Evolutionary conservation across 1,140 invertebrate genomes (phyloP).

Genomic region (Musca vetustissima): DNA sequence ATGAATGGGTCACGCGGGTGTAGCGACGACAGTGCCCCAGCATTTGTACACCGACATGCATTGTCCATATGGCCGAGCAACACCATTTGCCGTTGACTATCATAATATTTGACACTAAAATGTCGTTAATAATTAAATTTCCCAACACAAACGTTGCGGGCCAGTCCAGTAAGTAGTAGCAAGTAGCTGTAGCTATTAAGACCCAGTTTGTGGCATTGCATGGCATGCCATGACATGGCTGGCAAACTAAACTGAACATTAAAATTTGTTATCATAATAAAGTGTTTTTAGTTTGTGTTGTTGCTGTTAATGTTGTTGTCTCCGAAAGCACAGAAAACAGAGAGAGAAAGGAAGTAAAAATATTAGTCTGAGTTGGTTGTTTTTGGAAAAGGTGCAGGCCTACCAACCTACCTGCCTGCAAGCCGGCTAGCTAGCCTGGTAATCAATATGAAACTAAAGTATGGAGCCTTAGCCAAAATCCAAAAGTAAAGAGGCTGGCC

Average conservation of each 20-base stretch:
- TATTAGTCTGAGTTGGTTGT: not conserved
- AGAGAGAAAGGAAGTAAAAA: not conserved
- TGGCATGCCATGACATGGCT: conserved; percentile 30
- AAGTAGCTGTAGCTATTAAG: not conserved
- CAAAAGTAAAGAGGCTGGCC: not conserved
- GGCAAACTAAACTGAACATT: conserved; percentile 13
- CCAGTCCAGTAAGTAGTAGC: not conserved
- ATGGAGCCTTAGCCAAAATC: too few relatives aligned
- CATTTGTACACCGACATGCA: too few relatives aligned
- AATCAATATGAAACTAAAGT: too few relatives aligned
- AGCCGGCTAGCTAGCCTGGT: not conserved
- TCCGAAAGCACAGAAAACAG: not conserved
- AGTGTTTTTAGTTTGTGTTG: not conserved
- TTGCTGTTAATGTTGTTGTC: conserved; percentile 1
- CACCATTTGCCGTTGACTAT: conserved; percentile 15
- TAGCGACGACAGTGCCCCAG: too few relatives aligned
- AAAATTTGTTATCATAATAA: conserved; percentile 22
- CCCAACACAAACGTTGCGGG: not conserved
- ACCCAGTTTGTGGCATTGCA: conserved; percentile 28
- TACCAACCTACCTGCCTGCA: too few relatives aligned
- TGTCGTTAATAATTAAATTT: conserved; percentile 30
- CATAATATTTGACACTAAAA: conserved; percentile 31
- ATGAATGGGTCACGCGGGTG: conserved; percentile 7
- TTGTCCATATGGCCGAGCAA: too few relatives aligned
- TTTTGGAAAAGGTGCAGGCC: not conserved